Conservation (phyloP, 2,888 invertebrate genomes). For the Ectemnius cavifrons region DNA sequence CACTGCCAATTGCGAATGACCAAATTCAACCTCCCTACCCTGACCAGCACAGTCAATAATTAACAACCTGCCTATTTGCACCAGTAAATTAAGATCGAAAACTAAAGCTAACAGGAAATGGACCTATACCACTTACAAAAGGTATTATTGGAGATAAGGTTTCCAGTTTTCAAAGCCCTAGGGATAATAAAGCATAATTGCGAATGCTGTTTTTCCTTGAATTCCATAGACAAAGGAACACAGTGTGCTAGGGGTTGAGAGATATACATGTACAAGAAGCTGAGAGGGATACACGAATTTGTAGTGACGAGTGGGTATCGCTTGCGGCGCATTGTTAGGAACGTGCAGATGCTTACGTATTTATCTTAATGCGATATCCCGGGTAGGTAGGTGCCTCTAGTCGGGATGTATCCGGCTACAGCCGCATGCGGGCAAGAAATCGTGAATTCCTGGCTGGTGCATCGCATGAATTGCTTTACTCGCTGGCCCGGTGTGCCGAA, state of each 20-base stretch:
- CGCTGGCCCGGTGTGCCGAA: conserved; percentile 29
- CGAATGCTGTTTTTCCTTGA: too few relatives aligned
- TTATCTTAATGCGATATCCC: conserved; percentile 49
- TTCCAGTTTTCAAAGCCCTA: too few relatives aligned
- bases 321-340: conserved; percentile 4
- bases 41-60: not conserved
- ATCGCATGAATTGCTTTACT: conserved; percentile 52
- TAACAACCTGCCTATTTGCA: too few relatives aligned
- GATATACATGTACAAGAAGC: too few relatives aligned
- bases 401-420: conserved; percentile 16
- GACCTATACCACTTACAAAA: too few relatives aligned
- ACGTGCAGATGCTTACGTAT: conserved; percentile 40
- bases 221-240: too few relatives aligned
- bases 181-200: too few relatives aligned
- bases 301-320: too few relatives aligned
- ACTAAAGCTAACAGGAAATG: too few relatives aligned
- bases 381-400: conserved; percentile 11
- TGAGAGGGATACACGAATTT: conserved; percentile 1
- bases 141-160: too few relatives aligned
- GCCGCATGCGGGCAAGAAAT: conserved; percentile 39
- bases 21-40: conserved; percentile 21
- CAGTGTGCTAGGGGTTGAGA: too few relatives aligned
- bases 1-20: conserved; percentile 1
- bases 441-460: conserved; percentile 45
- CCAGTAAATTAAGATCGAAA: too few relatives aligned